A percentile compares a stretch with the other conserved stretches of the same genome.
Evolutionary conservation across 2,888 invertebrate species (phyloP).

Genomic region (Tipula unca): DNA sequence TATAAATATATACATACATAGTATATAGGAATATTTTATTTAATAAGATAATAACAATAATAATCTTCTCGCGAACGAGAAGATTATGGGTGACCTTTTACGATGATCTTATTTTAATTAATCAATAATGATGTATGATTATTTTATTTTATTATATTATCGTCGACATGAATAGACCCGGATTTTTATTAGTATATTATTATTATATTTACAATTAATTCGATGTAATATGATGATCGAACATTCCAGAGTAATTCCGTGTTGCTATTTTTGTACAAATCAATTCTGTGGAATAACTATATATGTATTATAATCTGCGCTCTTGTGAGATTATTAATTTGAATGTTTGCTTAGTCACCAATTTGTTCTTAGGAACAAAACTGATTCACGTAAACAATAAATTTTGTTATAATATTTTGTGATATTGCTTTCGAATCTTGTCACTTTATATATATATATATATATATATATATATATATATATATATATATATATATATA

Average conservation of each 20-base stretch:
- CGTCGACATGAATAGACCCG: not conserved
- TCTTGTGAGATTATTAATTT: not conserved
- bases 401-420: no score
- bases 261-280: not conserved
- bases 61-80: not conserved
- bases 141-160: not conserved
- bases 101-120: conserved; percentile 14
- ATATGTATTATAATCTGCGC: not conserved
- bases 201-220: not conserved
- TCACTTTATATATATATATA: no score
- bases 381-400: not conserved
- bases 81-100: not conserved
- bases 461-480: no score
- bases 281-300: not conserved
- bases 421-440: no score
- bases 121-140: not conserved
- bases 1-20: no score
- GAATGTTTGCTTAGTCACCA: not conserved
- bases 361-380: not conserved
- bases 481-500: no score
- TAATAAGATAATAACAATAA: not conserved
- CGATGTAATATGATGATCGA: conserved; percentile 1
- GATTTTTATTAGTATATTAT: not conserved
- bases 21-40: not conserved
- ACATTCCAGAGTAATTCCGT: not conserved